Percentiles rank a stretch among this genome's conserved stretches.
Conservation (phyloP, 1,140 invertebrate genomes). For the Dendroctonus valens region DNA sequence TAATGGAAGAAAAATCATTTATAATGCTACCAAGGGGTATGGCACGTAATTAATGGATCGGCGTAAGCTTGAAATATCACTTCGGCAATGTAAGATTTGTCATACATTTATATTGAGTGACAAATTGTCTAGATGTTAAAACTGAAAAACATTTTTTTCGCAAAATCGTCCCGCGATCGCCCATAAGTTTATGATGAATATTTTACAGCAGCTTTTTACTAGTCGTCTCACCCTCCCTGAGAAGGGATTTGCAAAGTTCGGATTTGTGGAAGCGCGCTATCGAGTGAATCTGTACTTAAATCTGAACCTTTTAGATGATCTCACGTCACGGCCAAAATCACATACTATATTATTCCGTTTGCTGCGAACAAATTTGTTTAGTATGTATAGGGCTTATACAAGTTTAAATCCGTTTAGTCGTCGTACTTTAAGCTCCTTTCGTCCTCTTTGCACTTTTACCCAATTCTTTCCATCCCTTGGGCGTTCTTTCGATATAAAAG, state of each 20-base stretch:
- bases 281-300: neutral
- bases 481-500: too few relatives aligned
- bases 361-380: neutral
- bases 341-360: constrained; percentile 5
- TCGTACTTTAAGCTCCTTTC: too few relatives aligned
- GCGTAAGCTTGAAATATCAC: constrained; percentile 13
- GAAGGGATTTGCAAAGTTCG: neutral
- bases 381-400: neutral
- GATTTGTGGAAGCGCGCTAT: neutral
- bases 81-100: constrained; percentile 5
- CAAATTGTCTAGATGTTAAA: neutral
- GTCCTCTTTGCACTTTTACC: too few relatives aligned
- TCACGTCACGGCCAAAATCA: neutral
- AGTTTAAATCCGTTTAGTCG: too few relatives aligned
- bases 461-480: too few relatives aligned
- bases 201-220: neutral
- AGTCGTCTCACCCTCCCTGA: neutral
- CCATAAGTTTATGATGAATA: too few relatives aligned
- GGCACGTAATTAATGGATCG: constrained; percentile 15
- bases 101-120: constrained; percentile 5
- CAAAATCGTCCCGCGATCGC: too few relatives aligned
- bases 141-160: too few relatives aligned
- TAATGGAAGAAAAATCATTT: constrained; percentile 30
- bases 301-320: neutral
- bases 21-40: constrained; percentile 18